These are phyloP conservation scores for Pasiphila rectangulata DNA, from an alignment of 2,888 invertebrate species.

Conservation along the genomic window DNA sequence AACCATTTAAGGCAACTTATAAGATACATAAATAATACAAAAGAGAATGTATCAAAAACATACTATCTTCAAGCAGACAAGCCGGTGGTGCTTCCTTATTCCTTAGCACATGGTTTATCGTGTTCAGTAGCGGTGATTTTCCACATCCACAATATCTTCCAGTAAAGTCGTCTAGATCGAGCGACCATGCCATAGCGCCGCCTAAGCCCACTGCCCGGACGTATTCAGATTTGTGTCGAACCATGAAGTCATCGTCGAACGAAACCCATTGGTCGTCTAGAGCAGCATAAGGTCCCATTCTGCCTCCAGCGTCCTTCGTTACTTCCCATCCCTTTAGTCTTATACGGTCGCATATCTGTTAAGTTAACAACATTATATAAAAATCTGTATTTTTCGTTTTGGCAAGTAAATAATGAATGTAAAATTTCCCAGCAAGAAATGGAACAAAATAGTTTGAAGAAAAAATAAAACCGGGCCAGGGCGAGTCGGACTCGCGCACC, in stretches of 20 bases:
- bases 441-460: no score
- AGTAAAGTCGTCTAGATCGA: conserved; percentile 93
- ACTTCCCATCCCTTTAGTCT: conserved; percentile 88
- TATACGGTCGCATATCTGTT: conserved; percentile 89
- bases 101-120: conserved; percentile 89
- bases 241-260: conserved; percentile 93
- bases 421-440: no score
- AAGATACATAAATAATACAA: no score
- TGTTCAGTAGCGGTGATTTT: conserved; percentile 88
- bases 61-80: conserved; percentile 65
- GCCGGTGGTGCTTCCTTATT: conserved; percentile 83
- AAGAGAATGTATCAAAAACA: no score
- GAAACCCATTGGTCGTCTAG: conserved; percentile 94
- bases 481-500: no score
- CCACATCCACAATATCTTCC: conserved; percentile 89
- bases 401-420: no score
- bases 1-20: no score
- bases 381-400: neutral
- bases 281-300: conserved; percentile 94
- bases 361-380: neutral
- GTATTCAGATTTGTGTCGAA: conserved; percentile 90
- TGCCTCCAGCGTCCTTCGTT: conserved; percentile 87
- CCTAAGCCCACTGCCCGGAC: conserved; percentile 89
- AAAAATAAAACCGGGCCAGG: no score
- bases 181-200: conserved; percentile 94